Base-by-base conservation (phyloP, 2,797 vertebrate genomes). In the Pogonophryne albipinna region DNA sequence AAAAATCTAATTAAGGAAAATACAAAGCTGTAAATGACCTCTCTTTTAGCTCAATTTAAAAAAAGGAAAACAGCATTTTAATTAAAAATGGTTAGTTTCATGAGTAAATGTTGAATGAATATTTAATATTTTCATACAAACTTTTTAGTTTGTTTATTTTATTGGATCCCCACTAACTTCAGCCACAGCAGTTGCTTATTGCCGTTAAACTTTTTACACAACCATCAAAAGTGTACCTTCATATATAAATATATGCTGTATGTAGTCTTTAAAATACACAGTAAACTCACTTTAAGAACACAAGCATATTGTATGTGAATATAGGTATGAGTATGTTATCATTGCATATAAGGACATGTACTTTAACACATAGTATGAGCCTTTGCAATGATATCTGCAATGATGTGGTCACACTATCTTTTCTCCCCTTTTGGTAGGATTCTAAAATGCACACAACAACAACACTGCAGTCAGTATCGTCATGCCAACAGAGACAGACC, bases 401-500 rank as follows among this genome's bases (percentile, higher is more conserved):
- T 27, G 27, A 27, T 27, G 27, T 27, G 27, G 27, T 27, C 27
- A 27, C 27, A 27, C 4, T 27, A 27, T 5, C 4, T 27, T 27
- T 27, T 5, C 4, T 27, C 27, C 27, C 27, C 4, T 27, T 27
- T 27, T 27, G 27, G 27, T 27, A 27, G 27, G 27, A 27, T 27
- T 5, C 27, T 27, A 5, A 27, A 27, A 27, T 27, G 27, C 27
- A 27, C 27, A 27, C 67, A 70, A 7, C 66, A 16, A 53, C 53
- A 83, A 20, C 38, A 13, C 41, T 56, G 60, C 59, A 74, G 50
- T 73, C 59, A 71, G 63, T 8, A 17, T 17, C 44, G 59, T 47
- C 71, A 49, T n/a, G 44, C 68, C 63, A 57, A 56, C 53, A n/a
- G 23, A 62, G 65, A 52, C 64, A n/a, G 64, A 63, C 63, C 66